phyloP scores from a whole-genome alignment of 2,113 vertebrate genomes.

The Tragelaphus imberbis region DNA sequence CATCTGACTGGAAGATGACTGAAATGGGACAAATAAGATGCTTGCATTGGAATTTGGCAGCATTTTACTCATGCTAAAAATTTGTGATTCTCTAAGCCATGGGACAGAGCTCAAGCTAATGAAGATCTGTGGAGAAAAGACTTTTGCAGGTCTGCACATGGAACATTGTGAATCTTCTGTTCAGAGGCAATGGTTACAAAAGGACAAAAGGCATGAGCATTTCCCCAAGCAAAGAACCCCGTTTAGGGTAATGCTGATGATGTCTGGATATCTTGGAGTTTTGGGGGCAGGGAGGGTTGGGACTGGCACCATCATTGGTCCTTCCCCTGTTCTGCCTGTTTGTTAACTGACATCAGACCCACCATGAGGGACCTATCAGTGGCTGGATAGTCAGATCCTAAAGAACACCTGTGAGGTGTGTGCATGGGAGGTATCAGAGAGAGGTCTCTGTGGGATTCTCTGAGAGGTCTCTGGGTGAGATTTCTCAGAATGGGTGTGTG shows the following conservation, averaged over 20 bases:
- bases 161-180: neutral
- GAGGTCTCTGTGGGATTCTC: neutral
- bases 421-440: neutral
- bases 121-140: neutral
- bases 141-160: neutral
- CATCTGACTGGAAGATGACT: neutral
- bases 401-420: neutral
- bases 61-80: neutral
- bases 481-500: neutral
- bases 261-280: neutral
- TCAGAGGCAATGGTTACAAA: neutral
- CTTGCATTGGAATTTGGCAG: neutral
- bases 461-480: neutral
- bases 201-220: neutral
- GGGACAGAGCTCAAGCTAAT: neutral
- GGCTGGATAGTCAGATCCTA: neutral
- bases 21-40: neutral
- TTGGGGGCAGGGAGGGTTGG: neutral
- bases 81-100: neutral
- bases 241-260: accelerated
- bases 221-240: neutral
- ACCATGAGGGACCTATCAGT: neutral
- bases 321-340: neutral
- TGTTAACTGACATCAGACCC: neutral
- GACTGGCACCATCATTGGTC: neutral